A percentile compares a stretch with the other conserved stretches of the same genome.
phyloP scores from a whole-genome alignment of 2,797 vertebrate species.

The Tamandua tetradactyla region DNA sequence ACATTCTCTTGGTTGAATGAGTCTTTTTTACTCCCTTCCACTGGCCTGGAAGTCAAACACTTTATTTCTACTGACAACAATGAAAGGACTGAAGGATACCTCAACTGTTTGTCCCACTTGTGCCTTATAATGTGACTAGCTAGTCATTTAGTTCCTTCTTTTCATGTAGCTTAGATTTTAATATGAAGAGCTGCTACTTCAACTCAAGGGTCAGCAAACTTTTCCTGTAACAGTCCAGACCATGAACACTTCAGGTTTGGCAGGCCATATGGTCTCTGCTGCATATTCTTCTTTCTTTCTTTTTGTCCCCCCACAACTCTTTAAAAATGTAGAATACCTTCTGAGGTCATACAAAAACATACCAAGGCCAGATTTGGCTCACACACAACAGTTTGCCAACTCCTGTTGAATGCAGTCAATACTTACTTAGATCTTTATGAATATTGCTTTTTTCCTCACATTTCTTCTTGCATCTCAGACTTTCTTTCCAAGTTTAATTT shows the following conservation, averaged over 20 bases:
- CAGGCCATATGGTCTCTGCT: background rate
- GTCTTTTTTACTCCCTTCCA: too few species aligned
- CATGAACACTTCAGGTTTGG: background rate
- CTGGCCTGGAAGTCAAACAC: background rate
- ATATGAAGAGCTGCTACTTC: background rate
- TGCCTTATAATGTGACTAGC: background rate
- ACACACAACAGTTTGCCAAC: background rate
- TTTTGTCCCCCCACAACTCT: too few species aligned
- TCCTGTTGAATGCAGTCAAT: too few species aligned
- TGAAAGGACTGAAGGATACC: too few species aligned
- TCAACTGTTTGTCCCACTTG: too few species aligned
- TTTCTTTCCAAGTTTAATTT: background rate
- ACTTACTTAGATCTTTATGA: background rate
- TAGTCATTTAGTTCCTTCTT: background rate
- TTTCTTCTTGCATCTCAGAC: background rate
- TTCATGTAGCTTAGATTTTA: background rate
- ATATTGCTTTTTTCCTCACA: background rate
- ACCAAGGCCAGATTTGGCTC: background rate
- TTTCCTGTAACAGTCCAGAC: background rate
- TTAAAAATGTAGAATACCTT: too few species aligned
- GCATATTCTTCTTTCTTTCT: background rate
- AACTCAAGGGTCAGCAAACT: background rate
- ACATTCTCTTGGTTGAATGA: background rate
- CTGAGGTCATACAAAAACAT: background rate
- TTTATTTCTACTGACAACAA: background rate